Evolutionary conservation across 2,888 invertebrate species (phyloP).

Genomic region (Prenolepis imparis): DNA sequence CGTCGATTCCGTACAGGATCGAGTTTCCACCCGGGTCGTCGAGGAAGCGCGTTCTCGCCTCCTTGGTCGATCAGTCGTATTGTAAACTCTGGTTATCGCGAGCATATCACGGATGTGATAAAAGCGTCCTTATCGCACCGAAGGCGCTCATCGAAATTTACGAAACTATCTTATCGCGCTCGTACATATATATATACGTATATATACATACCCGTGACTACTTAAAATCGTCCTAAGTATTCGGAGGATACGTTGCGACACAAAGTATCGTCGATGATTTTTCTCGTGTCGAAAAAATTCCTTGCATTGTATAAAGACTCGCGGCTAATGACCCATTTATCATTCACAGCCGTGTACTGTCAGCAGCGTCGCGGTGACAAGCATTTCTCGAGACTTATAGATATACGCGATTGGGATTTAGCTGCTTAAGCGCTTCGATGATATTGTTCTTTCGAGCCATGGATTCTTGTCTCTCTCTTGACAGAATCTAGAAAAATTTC

Average conservation of each 20-base stretch:
- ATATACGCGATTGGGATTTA: not conserved
- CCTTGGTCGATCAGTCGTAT: conserved; percentile 4
- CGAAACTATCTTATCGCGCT: not conserved
- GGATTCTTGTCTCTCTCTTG: not conserved
- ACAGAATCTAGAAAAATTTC: not conserved
- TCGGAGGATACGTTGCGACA: not conserved
- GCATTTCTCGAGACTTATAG: not conserved
- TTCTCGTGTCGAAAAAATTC: not conserved
- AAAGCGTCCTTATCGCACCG: not conserved
- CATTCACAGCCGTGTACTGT: not conserved
- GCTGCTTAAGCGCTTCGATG: not conserved
- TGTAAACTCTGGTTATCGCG: not conserved
- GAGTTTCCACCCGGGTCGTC: not conserved
- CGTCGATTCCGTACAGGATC: not conserved
- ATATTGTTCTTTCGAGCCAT: not conserved
- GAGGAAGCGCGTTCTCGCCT: too few species aligned
- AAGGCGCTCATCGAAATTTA: not conserved
- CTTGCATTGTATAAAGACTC: not conserved
- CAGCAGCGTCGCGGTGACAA: conserved; percentile 5
- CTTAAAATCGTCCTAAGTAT: not conserved
- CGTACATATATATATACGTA: not conserved
- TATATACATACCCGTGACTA: not conserved
- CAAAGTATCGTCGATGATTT: not conserved
- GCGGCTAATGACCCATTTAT: conserved; percentile 28
- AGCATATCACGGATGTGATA: too few species aligned